Conservation (phyloP, 2,888 invertebrate species). For the Lasioglossum calceatum region DNA sequence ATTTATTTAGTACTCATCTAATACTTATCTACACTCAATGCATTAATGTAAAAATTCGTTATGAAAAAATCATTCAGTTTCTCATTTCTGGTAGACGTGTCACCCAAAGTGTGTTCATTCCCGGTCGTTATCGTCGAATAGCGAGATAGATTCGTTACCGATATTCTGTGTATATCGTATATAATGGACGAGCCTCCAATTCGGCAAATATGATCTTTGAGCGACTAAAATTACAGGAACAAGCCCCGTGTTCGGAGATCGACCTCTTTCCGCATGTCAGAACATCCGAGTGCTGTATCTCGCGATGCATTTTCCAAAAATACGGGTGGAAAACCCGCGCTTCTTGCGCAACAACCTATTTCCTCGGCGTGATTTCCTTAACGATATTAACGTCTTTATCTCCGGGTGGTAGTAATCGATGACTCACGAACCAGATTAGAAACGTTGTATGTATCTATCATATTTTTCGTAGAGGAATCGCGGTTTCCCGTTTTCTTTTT, state of each 20-base stretch:
- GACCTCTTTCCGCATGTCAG: background rate
- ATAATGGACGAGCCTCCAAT: background rate
- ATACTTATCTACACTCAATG: background rate
- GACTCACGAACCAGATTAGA: constrained; percentile 9
- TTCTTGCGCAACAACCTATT: background rate
- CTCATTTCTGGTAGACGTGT: background rate
- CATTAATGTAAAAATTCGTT: background rate
- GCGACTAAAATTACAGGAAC: background rate
- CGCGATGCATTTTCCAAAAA: background rate
- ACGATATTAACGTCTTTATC: background rate
- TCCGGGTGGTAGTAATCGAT: background rate
- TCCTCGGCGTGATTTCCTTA: background rate
- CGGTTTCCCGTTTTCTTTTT: constrained; percentile 3
- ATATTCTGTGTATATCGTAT: background rate
- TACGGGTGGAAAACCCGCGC: background rate
- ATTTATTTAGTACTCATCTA: too few relatives aligned
- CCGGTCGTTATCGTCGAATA: background rate
- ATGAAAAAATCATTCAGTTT: background rate
- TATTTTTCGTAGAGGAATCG: background rate
- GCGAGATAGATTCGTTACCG: background rate
- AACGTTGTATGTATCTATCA: background rate
- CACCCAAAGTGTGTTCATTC: background rate
- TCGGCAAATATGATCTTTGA: background rate
- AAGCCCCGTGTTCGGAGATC: background rate
- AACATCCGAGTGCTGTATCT: background rate